Evolutionary conservation across 1,140 invertebrate species (phyloP), one percentile per base, ranked within the genome.

Genomic region (Agrypnia vestita): DNA sequence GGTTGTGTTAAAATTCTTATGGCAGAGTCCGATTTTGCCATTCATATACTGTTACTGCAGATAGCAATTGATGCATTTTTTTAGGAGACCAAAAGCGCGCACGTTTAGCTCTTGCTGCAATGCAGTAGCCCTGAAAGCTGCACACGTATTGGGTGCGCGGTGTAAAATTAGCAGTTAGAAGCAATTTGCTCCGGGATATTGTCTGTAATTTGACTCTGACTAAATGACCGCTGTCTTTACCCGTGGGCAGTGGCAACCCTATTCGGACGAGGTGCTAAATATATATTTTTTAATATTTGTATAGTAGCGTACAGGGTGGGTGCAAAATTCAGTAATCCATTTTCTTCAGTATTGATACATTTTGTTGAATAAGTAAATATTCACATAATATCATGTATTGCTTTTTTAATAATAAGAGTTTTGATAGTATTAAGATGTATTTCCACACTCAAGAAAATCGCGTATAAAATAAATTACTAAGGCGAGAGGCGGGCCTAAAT

Each of bases 161-260:
- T 77, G 59, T 77, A 77, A 77, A 77, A 77, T 77, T 77, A 77
- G 62, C 75, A 76, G 73, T 76, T 77, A 55, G 67, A 77, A 77
- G 61, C 46, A 49, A 64, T 77, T 67, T 61, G 59, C 75, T 77
- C 62, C 61, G 75, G 75, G 59, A 77, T 74, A 74, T 77, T 77
- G 75, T 77, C 61, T 77, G 75, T 77, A 77, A 77, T 69, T 77
- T 69, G 75, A 77, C 56, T 77, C 75, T 64, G 75, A 64, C 61
- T 74, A n/a, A 74, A 74, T 74, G 51, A 51, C 72, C 25, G 72
- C 15, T 71, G 67, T 71, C 46, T 51, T 46, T 67, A n/a, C n/a
- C 67, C 67, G 67, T 71, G 67, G 67, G 73, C 35, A 15, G 55
- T 62, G 46, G 73, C 17, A 49, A 62, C 55, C 72, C 51, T 76